Percentiles rank a stretch among this genome's conserved stretches.
phyloP scores from a whole-genome alignment of 1,140 invertebrate species.

The Nasonia longicornis region DNA sequence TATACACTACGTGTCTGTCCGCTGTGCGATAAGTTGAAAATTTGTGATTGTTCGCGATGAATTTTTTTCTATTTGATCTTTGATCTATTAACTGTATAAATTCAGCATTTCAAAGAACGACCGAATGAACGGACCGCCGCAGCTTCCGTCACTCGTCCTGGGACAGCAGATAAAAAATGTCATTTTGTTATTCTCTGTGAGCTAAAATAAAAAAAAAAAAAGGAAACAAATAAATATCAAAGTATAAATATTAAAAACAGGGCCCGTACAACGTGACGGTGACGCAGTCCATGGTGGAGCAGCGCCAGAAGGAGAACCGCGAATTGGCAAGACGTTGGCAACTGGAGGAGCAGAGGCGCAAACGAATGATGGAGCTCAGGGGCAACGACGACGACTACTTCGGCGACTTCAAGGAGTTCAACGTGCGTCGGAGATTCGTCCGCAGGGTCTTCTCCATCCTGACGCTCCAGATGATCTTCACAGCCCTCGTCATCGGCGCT shows the following conservation, averaged over 20 bases:
- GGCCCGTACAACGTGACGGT: conserved; percentile 58
- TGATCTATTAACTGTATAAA: too few relatives aligned
- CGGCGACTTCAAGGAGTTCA: conserved; percentile 56
- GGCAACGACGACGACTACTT: conserved; percentile 48
- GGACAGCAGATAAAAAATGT: conserved; percentile 57
- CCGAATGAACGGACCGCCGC: conserved; percentile 35
- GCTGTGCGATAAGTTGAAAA: neutral
- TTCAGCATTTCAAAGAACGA: too few relatives aligned
- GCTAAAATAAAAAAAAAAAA: neutral
- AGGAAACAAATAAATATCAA: neutral
- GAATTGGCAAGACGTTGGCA: conserved; percentile 56
- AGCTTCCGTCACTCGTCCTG: conserved; percentile 53
- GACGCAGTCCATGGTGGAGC: conserved; percentile 57
- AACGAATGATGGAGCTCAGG: conserved; percentile 14
- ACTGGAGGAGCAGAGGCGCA: conserved; percentile 46
- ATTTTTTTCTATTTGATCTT: too few relatives aligned
- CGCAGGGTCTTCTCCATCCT: conserved; percentile 59
- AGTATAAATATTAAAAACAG: conserved; percentile 42
- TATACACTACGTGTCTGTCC: neutral
- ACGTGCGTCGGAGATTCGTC: conserved; percentile 56
- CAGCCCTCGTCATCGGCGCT: conserved; percentile 51
- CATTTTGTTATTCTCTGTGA: neutral
- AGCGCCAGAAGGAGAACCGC: conserved; percentile 56
- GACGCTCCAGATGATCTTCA: conserved; percentile 56
- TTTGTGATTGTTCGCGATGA: too few relatives aligned